phyloP scores from a whole-genome alignment of 2,888 invertebrate species.

The Alitta virens region DNA sequence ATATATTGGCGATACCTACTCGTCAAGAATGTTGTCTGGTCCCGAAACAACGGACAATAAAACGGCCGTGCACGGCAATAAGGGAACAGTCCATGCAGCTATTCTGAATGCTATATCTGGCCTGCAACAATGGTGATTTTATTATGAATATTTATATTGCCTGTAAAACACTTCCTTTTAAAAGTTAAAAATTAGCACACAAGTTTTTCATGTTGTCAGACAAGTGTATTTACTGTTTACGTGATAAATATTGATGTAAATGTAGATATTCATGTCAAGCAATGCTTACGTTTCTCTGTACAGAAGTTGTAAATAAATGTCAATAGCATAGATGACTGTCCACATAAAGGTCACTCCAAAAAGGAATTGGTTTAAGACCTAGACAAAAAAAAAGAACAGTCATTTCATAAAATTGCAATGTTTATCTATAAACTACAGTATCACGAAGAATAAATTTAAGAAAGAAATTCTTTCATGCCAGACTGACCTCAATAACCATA shows the following conservation, averaged over 20 bases:
- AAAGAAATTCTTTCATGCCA: too few species aligned
- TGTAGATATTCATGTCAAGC: neutral
- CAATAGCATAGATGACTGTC: constrained; percentile 9
- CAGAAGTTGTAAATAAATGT: constrained; percentile 2
- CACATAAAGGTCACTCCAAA: constrained; percentile 12
- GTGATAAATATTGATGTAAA: neutral
- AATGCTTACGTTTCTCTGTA: neutral
- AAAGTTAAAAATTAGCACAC: too few species aligned
- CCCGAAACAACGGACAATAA: neutral
- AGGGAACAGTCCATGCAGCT: neutral
- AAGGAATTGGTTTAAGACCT: constrained; percentile 14
- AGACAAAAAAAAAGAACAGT: neutral
- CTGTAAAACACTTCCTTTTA: too few species aligned
- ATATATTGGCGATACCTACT: too few species aligned
- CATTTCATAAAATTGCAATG: too few species aligned
- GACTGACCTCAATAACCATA: too few species aligned
- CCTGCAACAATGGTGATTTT: neutral
- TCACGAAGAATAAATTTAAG: too few species aligned
- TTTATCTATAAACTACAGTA: too few species aligned
- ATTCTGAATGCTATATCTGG: neutral
- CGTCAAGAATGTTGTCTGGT: neutral
- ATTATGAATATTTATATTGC: neutral
- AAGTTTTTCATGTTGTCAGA: neutral
- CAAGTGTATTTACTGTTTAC: neutral
- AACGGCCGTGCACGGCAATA: neutral